Conservation (phyloP, 1,140 invertebrate species). For the Zaprionus inermis region DNA sequence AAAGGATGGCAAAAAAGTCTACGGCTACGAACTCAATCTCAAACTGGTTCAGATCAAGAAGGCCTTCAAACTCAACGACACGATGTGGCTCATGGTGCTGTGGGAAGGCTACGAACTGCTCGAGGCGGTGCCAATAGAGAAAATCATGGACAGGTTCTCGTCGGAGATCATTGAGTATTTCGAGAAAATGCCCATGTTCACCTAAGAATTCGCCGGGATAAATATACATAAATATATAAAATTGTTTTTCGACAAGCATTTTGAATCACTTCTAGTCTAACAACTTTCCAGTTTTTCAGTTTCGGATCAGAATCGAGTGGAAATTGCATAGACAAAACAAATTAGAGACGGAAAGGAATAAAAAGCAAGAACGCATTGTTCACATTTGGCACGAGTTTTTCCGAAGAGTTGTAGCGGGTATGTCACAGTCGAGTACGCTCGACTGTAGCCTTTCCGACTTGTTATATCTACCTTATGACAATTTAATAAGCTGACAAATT, state of each 20-base stretch:
- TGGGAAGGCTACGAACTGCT: conserved; percentile 28
- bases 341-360: too few relatives aligned
- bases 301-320: too few relatives aligned
- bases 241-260: too few relatives aligned
- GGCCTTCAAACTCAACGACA: neutral
- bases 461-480: too few relatives aligned
- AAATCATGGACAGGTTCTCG: neutral
- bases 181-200: neutral
- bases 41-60: neutral
- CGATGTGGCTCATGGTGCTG: conserved; percentile 2
- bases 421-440: too few relatives aligned
- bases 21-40: conserved; percentile 16
- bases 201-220: neutral
- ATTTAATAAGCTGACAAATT: neutral
- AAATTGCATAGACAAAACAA: too few relatives aligned
- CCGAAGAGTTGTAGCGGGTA: too few relatives aligned
- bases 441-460: too few relatives aligned
- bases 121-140: conserved; percentile 18
- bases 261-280: too few relatives aligned
- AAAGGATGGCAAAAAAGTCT: conserved; percentile 14
- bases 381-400: too few relatives aligned
- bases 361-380: too few relatives aligned
- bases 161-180: neutral
- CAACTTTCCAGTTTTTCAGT: neutral
- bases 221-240: neutral